phyloP scores from a whole-genome alignment of 2,888 invertebrate genomes.

The Melinopterus prodromus region DNA sequence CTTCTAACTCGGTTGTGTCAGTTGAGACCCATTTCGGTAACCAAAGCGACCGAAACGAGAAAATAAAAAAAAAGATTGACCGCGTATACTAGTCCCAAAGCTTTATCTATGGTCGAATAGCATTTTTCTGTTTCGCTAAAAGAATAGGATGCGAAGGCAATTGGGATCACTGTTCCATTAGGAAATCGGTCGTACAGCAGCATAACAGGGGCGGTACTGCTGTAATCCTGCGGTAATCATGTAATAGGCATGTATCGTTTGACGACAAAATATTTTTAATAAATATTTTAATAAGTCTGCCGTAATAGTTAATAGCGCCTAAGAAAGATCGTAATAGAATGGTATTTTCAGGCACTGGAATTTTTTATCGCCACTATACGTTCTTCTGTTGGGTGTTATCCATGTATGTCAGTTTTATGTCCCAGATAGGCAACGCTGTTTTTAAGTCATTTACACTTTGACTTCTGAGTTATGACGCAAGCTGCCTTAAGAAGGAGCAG shows the following conservation, averaged over 20 bases:
- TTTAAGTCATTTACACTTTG: not conserved
- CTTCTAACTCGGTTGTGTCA: too few species aligned
- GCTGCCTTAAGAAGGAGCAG: conserved; percentile 12
- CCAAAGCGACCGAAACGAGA: not conserved
- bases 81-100: conserved; percentile 13
- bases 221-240: conserved; percentile 8
- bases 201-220: not conserved
- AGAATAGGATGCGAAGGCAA: conserved; percentile 39
- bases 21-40: conserved; percentile 6
- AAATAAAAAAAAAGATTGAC: conserved; percentile 27
- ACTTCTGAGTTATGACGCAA: not conserved
- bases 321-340: conserved; percentile 12
- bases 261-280: conserved; percentile 14
- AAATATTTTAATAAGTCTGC: too few species aligned
- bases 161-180: conserved; percentile 20
- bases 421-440: too few species aligned
- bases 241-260: conserved; percentile 10
- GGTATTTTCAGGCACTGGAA: conserved; percentile 4
- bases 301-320: conserved; percentile 38
- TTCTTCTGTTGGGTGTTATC: not conserved
- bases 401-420: not conserved
- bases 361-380: not conserved
- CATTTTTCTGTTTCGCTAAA: too few species aligned
- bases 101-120: too few species aligned
- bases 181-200: not conserved